Conservation (phyloP, 2,888 invertebrate genomes). For the Himalopsyche tibetana region DNA sequence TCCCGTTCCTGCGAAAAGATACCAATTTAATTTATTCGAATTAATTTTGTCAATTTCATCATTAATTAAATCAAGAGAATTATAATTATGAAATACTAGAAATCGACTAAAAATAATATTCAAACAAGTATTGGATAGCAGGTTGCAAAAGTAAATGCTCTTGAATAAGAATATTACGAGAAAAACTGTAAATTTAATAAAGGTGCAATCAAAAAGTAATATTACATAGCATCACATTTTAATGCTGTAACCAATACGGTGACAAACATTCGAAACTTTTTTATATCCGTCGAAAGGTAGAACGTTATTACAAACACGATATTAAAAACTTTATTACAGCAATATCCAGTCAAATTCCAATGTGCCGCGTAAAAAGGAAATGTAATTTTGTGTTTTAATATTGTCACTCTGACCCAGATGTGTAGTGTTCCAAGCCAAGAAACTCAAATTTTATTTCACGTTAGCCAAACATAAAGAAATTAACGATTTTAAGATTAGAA, state of each 20-base stretch:
- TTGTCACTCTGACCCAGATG: conserved; percentile 36
- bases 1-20: no score
- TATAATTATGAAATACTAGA: no score
- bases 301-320: conserved; percentile 32
- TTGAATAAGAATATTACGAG: no score
- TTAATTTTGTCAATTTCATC: no score
- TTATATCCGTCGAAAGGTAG: conserved; percentile 10
- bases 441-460: neutral
- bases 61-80: no score
- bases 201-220: neutral
- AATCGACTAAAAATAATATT: no score
- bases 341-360: conserved; percentile 37
- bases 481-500: neutral
- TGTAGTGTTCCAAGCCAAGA: neutral
- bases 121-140: no score
- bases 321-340: conserved; percentile 24
- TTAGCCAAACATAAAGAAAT: neutral
- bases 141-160: no score
- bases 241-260: conserved; percentile 10
- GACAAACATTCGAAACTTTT: conserved; percentile 27
- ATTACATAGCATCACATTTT: neutral
- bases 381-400: conserved; percentile 32
- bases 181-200: neutral
- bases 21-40: no score
- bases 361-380: conserved; percentile 20